Base-by-base conservation (phyloP, 1,140 invertebrate species). In the Melanaphis sacchari region DNA sequence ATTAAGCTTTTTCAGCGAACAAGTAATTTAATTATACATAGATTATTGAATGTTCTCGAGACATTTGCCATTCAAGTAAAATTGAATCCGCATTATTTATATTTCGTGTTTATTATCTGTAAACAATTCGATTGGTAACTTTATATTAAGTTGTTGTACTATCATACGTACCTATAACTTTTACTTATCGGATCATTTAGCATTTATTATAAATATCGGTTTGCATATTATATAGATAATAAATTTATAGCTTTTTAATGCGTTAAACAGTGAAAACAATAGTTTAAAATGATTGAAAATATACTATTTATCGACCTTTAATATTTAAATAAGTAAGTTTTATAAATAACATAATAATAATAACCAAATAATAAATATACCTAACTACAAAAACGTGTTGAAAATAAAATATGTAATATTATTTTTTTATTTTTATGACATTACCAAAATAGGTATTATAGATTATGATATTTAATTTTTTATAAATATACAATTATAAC, bases 1-100 rank as follows among this genome's bases (percentile, higher is more conserved):
- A 40, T 24, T 26, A 24, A 43, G 11, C 40, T 3, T 26, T 85
- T 40, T 85, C 82, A 26, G 24, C 18, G 9, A 85, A 43, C 11
- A 31, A 43, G 31, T 38, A 49, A 88, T 49, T 85, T 87, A 31
- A 7, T 41, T 87, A 7, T n/a, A 59, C 7, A 46, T 21, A 31
- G 84, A 41, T 87, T 87, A 49, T 43, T 15, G n/a, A n/a, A 88
- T n/a, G 43, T 49, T 88, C n/a, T 88, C 85, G n/a, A 46, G 43
- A 36, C 43, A 46, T 49, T 49, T 88, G 18, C 43, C 85, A 5
- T 88, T 88, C 8, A 22, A 88, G 31, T 36, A 87, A 43, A 87
- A 43, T 88, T 49, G n/a, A 49, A 88, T 88, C 36, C 31, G 6
- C 84, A 87, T 87, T 31, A 85, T 85, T 40, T 85, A 43, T 85